phyloP scores from a whole-genome alignment of 2,113 vertebrate genomes.

The Trichomycterus rosablanca region DNA sequence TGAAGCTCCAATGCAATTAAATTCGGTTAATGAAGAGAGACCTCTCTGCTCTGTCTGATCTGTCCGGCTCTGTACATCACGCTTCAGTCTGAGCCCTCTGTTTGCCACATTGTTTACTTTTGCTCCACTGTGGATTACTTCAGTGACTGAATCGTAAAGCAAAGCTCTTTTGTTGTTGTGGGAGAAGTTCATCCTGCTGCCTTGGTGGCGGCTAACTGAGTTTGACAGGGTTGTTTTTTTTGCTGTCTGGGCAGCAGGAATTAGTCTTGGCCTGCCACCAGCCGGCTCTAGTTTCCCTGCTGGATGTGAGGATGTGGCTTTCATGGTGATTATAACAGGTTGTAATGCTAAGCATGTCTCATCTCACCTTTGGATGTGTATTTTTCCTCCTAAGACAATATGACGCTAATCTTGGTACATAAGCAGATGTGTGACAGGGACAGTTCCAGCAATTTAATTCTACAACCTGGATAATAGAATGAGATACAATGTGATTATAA shows the following conservation, averaged over 20 bases:
- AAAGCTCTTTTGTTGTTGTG: constrained; percentile 58
- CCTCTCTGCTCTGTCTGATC: constrained; percentile 45
- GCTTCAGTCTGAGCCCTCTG: constrained; percentile 52
- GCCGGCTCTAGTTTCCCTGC: not conserved
- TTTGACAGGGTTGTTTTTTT: constrained; percentile 65
- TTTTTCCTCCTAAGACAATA: too few species aligned
- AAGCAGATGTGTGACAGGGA: too few species aligned
- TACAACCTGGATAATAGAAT: too few species aligned
- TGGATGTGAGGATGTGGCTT: not conserved
- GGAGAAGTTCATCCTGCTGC: constrained; percentile 52
- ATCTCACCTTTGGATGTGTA: too few species aligned
- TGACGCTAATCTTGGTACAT: too few species aligned
- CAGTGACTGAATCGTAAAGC: constrained; percentile 55
- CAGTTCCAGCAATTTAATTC: too few species aligned
- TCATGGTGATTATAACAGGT: not conserved
- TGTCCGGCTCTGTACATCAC: constrained; percentile 42
- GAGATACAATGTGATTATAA: too few species aligned
- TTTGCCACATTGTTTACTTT: constrained; percentile 65
- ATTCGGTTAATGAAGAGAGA: constrained; percentile 61
- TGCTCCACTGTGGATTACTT: constrained; percentile 60
- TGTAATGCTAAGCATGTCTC: too few species aligned
- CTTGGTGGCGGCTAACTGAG: constrained; percentile 58
- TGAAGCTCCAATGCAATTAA: constrained; percentile 67
- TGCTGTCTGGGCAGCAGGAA: not conserved
- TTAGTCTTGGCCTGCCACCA: not conserved